Evolutionary conservation across 37 sponge, comb jelly and placozoan species (phyloP).

Genomic region (Tethya wilhelma): DNA sequence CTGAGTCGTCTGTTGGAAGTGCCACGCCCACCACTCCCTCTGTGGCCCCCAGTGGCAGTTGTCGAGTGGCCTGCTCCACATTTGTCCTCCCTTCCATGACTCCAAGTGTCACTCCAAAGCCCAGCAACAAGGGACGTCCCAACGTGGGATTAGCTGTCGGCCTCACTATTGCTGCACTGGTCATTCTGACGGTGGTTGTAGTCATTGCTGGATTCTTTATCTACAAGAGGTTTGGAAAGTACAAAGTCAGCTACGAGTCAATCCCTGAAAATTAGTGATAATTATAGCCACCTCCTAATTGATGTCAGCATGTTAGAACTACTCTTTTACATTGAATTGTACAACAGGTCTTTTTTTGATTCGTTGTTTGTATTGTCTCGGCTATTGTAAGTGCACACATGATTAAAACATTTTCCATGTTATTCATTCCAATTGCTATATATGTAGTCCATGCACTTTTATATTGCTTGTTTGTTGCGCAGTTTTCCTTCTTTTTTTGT

Average conservation of each 20-base stretch:
- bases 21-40: background rate
- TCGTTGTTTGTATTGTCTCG: too few species aligned
- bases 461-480: too few species aligned
- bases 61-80: background rate
- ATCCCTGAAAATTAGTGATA: background rate
- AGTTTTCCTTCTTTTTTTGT: too few species aligned
- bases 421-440: too few species aligned
- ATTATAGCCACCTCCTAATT: too few species aligned
- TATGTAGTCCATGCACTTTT: too few species aligned
- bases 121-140: background rate
- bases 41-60: background rate
- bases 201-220: slow-evolving; percentile 22
- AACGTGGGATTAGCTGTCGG: slow-evolving; percentile 45
- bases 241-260: background rate
- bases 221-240: slow-evolving; percentile 22
- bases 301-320: too few species aligned
- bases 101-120: too few species aligned
- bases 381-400: too few species aligned
- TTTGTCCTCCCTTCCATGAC: background rate
- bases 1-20: background rate
- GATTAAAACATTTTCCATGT: too few species aligned
- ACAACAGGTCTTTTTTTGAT: too few species aligned
- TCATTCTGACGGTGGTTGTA: background rate
- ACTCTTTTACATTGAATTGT: too few species aligned
- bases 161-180: slow-evolving; percentile 9